phyloP scores from a whole-genome alignment of 1,140 invertebrate species.

The Drosophila hydei region DNA sequence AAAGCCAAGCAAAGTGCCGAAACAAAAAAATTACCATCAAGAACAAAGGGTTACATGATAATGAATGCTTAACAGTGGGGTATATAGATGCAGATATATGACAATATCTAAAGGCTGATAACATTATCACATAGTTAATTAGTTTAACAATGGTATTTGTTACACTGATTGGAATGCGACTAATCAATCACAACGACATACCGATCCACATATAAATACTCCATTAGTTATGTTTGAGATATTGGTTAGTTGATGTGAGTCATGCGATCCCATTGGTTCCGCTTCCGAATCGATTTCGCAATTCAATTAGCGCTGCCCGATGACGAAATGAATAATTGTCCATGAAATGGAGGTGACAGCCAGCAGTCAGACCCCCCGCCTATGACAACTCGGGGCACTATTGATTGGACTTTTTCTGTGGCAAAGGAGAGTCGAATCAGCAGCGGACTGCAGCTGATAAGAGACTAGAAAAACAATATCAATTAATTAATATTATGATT shows the following conservation, averaged over 20 bases:
- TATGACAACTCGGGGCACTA: conserved; percentile 31
- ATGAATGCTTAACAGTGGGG: conserved; percentile 29
- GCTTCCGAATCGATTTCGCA: conserved; percentile 57
- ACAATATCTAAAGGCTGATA: conserved; percentile 1
- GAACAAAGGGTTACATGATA: conserved; percentile 35
- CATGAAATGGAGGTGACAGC: conserved; percentile 34
- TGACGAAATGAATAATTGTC: conserved; percentile 74
- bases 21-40: conserved; percentile 35
- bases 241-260: conserved; percentile 22
- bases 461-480: conserved; percentile 40
- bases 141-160: background rate
- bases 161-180: background rate
- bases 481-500: conserved; percentile 73
- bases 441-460: conserved; percentile 23
- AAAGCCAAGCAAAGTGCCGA: conserved; percentile 35
- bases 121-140: conserved; percentile 5
- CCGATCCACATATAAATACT: conserved; percentile 7
- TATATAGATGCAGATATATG: background rate
- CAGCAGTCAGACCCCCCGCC: background rate
- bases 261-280: conserved; percentile 63
- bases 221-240: conserved; percentile 2
- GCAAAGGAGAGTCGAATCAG: conserved; percentile 10
- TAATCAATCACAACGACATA: conserved; percentile 28
- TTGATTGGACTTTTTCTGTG: conserved; percentile 57
- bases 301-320: conserved; percentile 70